Evolutionary conservation across 2,797 vertebrate species (phyloP), one percentile per base, ranked within the genome.

Genomic region (Hippoglossus hippoglossus): DNA sequence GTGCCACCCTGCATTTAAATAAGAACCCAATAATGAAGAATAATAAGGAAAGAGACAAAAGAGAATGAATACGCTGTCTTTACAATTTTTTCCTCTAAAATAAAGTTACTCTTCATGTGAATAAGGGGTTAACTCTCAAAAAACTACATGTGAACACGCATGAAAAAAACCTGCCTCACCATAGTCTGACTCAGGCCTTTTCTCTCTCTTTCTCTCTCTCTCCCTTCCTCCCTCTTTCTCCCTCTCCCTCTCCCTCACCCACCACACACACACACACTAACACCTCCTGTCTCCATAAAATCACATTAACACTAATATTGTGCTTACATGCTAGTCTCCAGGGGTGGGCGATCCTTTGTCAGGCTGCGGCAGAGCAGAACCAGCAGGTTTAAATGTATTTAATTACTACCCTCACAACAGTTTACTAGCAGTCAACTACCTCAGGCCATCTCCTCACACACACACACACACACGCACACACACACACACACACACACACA

Each of bases 251-350:
- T 28, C 28, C 9, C 18, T 57, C 28, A 15, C 12, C 3, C 26
- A 55, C 55, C 36, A 13, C 54, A 41, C 68, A n/a, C 68, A n/a
- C n/a, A 70, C 55, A 57, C 47, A 66, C 46, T 4, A 19, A 62
- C 4, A 6, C 41, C 46, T 44, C 46, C 8, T 66, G 63, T 77
- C 67, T 83, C 77, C 50, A 94, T 93, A 94, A 92, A 91, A 90
- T 78, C 85, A 90, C 89, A 94, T 93, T 92, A 91, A 93, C 83
- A 87, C 90, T 93, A 92, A 93, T 92, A 91, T 92, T 93, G 91
- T 90, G 83, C 90, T 93, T 94, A 94, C 93, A 95, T 93, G 93
- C 91, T 94, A 91, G 91, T 94, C 93, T 91, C 83, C 71, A 76
- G 79, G 80, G 91, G 92, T 92, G 92, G 93, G 91, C 94, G 83